A percentile compares a stretch with the other conserved stretches of the same genome.
Evolutionary conservation across 2,888 invertebrate species (phyloP).

Genomic region (Oithona nana): DNA sequence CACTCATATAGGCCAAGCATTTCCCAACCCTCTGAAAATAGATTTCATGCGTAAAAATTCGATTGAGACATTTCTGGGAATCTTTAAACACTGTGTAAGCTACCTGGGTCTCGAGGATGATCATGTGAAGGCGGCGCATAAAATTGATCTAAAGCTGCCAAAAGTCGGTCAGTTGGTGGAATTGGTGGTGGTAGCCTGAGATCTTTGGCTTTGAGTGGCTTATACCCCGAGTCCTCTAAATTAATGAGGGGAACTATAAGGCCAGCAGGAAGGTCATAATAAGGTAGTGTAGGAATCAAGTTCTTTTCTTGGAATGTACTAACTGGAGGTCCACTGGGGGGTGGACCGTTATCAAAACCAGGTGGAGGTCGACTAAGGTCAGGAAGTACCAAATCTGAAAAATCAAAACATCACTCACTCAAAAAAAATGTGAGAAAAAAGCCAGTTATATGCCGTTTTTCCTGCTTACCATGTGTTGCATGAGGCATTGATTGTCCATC

Average conservation of each 20-base stretch:
- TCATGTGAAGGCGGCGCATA: conserved; percentile 88
- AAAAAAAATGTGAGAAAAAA: no score
- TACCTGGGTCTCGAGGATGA: conserved; percentile 68
- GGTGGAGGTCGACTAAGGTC: conserved; percentile 18
- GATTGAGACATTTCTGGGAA: no score
- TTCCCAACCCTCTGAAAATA: conserved; percentile 99
- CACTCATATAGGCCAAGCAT: conserved; percentile 91
- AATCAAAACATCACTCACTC: background rate
- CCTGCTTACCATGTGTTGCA: no score
- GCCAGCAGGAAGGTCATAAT: conserved; percentile 91
- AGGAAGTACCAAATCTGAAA: background rate
- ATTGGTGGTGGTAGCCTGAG: conserved; percentile 85
- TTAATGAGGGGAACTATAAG: conserved; percentile 92
- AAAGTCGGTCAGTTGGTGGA: conserved; percentile 75
- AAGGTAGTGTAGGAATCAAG: conserved; percentile 71
- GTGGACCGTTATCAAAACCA: conserved; percentile 25
- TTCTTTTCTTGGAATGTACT: conserved; percentile 19
- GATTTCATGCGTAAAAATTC: no score
- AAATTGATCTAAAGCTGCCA: conserved; percentile 88
- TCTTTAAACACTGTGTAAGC: no score
- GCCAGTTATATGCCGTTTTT: no score
- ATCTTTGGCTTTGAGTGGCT: conserved; percentile 65
- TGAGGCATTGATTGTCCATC: background rate
- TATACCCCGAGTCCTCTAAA: conserved; percentile 77
- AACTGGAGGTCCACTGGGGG: conserved; percentile 26